Conservation (phyloP, 1,140 invertebrate species). For the Acromyrmex charruanus region DNA sequence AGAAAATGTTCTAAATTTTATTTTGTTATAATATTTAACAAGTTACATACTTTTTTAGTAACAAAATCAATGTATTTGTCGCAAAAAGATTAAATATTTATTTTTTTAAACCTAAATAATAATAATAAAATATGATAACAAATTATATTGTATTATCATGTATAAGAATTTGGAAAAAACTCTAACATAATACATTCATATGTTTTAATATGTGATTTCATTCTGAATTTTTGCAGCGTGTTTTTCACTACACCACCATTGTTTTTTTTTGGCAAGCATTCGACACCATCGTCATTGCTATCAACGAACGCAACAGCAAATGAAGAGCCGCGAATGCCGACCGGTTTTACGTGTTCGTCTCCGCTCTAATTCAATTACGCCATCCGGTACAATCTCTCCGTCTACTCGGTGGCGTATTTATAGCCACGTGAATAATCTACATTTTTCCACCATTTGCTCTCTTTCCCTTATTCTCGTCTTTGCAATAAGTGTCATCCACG, state of each 20-base stretch:
- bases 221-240: background rate
- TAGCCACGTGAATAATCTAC: conserved; percentile 33
- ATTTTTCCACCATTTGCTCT: conserved; percentile 17
- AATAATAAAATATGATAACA: background rate
- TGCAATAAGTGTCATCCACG: background rate
- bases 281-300: background rate
- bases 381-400: conserved; percentile 45
- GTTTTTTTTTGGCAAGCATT: background rate
- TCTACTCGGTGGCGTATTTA: conserved; percentile 45
- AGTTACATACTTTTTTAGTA: background rate
- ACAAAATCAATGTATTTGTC: background rate
- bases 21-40: background rate
- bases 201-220: background rate
- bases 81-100: background rate
- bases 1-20: background rate
- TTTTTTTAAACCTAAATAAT: background rate
- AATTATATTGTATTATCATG: too few relatives aligned
- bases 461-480: background rate
- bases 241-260: conserved; percentile 2
- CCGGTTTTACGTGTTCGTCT: conserved; percentile 41
- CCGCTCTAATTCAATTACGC: conserved; percentile 45
- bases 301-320: background rate
- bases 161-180: background rate
- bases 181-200: background rate
- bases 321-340: conserved; percentile 32